These are phyloP conservation scores for Pomatorhinus ruficollis DNA, from an alignment of 2,113 vertebrate species.

Conservation along the genomic window DNA sequence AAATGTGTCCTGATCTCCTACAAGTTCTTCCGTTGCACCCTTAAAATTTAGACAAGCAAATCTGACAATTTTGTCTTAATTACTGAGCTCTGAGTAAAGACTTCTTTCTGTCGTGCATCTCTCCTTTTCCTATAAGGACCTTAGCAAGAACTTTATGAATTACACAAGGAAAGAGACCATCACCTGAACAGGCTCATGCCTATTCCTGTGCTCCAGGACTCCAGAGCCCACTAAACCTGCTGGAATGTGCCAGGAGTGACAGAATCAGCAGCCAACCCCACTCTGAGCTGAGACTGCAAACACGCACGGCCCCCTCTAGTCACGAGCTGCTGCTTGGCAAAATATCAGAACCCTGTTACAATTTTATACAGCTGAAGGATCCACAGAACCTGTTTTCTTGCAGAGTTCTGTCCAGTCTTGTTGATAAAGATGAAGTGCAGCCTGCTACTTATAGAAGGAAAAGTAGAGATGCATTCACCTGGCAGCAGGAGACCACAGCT, in stretches of 20 bases:
- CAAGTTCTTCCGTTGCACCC: background rate
- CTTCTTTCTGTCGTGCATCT: background rate
- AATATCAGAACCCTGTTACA: background rate
- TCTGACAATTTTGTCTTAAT: background rate
- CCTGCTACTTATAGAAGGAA: rapidly evolving
- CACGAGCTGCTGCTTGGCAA: background rate
- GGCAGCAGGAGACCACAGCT: background rate
- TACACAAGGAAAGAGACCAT: background rate
- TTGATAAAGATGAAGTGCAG: background rate
- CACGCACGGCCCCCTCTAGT: background rate
- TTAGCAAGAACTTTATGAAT: background rate
- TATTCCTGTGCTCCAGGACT: background rate
- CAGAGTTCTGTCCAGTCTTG: background rate
- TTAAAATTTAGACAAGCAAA: background rate
- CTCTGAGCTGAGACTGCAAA: background rate
- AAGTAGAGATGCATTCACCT: background rate
- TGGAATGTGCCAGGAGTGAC: background rate
- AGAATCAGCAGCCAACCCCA: background rate
- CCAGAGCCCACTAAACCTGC: background rate
- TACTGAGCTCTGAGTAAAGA: background rate
- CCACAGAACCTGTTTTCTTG: background rate
- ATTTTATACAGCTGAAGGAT: background rate
- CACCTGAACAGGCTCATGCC: background rate
- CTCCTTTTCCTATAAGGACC: background rate
- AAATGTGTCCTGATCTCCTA: background rate